These are phyloP conservation scores for Cydia splendana DNA, from an alignment of 1,140 invertebrate species.

Conservation along the genomic window DNA sequence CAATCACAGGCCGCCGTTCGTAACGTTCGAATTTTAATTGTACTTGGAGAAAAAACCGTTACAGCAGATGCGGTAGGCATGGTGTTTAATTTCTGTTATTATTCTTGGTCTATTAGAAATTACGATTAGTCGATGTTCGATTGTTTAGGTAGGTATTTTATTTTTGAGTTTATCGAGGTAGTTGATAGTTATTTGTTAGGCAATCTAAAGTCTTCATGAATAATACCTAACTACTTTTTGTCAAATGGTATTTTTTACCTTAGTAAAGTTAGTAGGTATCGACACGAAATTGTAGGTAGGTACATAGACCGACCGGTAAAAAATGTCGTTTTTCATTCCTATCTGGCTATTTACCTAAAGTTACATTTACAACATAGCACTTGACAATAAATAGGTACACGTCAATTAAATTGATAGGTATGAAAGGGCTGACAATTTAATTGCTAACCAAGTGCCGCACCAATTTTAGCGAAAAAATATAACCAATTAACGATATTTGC, in stretches of 20 bases:
- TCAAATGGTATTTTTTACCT: too few relatives aligned
- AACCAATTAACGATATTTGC: constrained; percentile 24
- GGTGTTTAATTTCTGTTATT: constrained; percentile 2
- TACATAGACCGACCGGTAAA: too few relatives aligned
- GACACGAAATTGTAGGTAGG: too few relatives aligned
- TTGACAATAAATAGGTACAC: background rate
- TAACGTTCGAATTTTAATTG: constrained; percentile 61
- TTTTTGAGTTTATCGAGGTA: background rate
- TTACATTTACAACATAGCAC: background rate
- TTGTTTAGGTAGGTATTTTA: constrained; percentile 6
- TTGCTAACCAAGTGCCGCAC: background rate
- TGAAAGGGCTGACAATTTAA: background rate
- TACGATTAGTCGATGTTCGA: background rate
- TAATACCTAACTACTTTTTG: too few relatives aligned
- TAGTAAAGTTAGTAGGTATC: too few relatives aligned
- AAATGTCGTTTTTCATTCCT: too few relatives aligned
- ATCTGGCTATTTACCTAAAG: too few relatives aligned
- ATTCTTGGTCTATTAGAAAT: background rate
- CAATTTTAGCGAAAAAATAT: constrained; percentile 10
- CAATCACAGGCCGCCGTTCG: constrained; percentile 59
- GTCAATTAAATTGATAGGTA: background rate
- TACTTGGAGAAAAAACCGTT: constrained; percentile 28
- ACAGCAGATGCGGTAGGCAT: constrained; percentile 26
- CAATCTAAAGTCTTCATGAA: too few relatives aligned
- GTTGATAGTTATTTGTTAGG: too few relatives aligned